Conservation (phyloP, 2,888 invertebrate genomes). For the Pemphredon lugubris region DNA sequence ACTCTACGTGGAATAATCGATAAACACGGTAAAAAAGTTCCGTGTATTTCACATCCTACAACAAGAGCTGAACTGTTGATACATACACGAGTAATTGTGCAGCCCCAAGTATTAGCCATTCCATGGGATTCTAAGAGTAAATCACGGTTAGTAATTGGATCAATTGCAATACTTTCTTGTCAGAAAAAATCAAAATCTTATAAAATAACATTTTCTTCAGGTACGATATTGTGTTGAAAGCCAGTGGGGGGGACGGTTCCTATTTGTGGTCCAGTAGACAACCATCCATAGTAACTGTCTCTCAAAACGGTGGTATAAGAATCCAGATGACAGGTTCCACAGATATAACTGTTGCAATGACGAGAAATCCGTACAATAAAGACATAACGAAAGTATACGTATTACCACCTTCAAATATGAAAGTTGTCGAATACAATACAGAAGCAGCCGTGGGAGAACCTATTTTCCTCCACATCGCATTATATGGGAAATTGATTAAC, state of each 20-base stretch:
- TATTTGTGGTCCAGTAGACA: conserved; percentile 89
- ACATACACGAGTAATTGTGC: conserved; percentile 74
- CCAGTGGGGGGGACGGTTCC: conserved; percentile 89
- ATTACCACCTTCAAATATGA: conserved; percentile 85
- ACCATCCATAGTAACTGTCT: conserved; percentile 83
- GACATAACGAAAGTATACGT: conserved; percentile 83
- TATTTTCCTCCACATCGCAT: conserved; percentile 83
- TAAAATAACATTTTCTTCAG: conserved; percentile 70
- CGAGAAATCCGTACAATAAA: conserved; percentile 84
- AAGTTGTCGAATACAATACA: conserved; percentile 87
- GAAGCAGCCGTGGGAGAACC: conserved; percentile 86
- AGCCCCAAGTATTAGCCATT: conserved; percentile 73
- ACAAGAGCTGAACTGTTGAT: conserved; percentile 74
- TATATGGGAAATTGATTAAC: conserved; percentile 80
- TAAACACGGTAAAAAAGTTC: conserved; percentile 70
- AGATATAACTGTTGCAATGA: conserved; percentile 87
- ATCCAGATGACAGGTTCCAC: conserved; percentile 85
- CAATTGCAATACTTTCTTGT: conserved; percentile 12
- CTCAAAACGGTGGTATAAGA: conserved; percentile 83
- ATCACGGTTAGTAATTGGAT: conserved; percentile 60
- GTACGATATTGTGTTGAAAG: conserved; percentile 84
- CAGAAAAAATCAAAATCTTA: no score
- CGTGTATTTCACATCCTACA: conserved; percentile 63
- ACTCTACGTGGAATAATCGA: conserved; percentile 82
- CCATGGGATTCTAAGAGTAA: conserved; percentile 78